A percentile compares a stretch with the other conserved stretches of the same genome.
These are phyloP conservation scores for Entomobrya multifasciata DNA, from an alignment of 2,888 invertebrate genomes.

Conservation along the genomic window DNA sequence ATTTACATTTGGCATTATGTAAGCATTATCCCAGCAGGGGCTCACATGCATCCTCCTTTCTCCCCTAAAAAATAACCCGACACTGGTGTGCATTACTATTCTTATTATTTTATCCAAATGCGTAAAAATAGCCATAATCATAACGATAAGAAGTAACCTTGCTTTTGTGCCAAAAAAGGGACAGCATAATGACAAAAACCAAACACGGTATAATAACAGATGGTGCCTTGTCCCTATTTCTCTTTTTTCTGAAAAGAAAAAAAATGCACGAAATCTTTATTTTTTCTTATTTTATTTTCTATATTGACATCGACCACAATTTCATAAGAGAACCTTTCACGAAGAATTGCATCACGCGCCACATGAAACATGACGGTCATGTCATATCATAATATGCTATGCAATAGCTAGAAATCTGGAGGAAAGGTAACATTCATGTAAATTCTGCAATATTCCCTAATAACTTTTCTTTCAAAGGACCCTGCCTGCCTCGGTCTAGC, in stretches of 20 bases:
- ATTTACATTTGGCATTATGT: slow-evolving; percentile 16
- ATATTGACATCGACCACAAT: background rate
- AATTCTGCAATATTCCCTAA: slow-evolving; percentile 29
- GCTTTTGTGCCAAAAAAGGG: slow-evolving; percentile 17
- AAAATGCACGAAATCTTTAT: background rate
- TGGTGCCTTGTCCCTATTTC: slow-evolving; percentile 29
- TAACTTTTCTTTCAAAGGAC: slow-evolving; percentile 16
- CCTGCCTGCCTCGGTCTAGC: too few species aligned
- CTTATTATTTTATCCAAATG: slow-evolving; percentile 53
- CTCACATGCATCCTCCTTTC: background rate
- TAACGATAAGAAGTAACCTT: slow-evolving; percentile 55
- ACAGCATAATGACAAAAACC: too few species aligned
- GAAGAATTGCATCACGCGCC: background rate
- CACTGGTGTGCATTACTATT: too few species aligned
- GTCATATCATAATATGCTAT: background rate
- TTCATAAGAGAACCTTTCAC: background rate
- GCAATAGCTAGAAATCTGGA: background rate
- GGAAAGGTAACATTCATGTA: slow-evolving; percentile 8
- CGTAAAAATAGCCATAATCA: slow-evolving; percentile 47
- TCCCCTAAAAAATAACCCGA: background rate
- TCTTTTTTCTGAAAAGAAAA: background rate
- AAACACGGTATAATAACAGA: slow-evolving; percentile 23
- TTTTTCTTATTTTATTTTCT: slow-evolving; percentile 10
- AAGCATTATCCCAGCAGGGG: background rate
- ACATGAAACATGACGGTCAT: slow-evolving; percentile 24